Percentiles rank a stretch among this genome's conserved stretches.
phyloP scores from a whole-genome alignment of 2,888 invertebrate genomes.

The Acanthosepion pharaonis region DNA sequence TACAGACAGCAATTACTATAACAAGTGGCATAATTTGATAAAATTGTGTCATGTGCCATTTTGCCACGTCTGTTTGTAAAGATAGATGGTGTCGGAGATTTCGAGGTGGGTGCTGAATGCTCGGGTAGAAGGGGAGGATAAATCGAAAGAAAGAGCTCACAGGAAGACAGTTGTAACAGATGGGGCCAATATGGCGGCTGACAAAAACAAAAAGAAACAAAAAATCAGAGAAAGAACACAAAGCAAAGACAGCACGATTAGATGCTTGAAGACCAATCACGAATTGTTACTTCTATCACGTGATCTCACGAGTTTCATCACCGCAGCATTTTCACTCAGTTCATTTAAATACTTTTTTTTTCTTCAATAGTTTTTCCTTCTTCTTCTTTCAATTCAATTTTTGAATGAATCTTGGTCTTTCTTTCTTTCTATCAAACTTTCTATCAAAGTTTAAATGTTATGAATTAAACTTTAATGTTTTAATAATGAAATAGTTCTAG shows the following conservation, averaged over 20 bases:
- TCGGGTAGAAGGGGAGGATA: background rate
- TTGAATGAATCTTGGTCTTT: too few species aligned
- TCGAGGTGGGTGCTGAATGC: background rate
- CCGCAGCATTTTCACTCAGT: background rate
- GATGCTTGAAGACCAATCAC: background rate
- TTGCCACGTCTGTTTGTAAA: background rate
- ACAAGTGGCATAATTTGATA: background rate
- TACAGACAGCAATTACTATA: background rate
- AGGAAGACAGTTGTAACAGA: slow-evolving; percentile 33
- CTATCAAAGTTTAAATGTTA: too few species aligned
- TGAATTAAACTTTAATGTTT: too few species aligned
- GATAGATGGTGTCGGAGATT: background rate
- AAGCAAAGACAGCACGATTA: background rate
- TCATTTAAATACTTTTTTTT: background rate
- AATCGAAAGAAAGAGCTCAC: background rate
- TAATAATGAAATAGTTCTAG: too few species aligned
- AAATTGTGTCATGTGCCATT: slow-evolving; percentile 2
- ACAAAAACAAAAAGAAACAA: background rate
- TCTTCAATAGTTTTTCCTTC: background rate
- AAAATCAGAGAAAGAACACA: background rate
- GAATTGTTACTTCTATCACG: background rate
- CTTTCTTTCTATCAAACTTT: too few species aligned
- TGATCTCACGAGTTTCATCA: background rate
- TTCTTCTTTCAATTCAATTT: background rate
- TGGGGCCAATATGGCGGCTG: slow-evolving; percentile 4